These are phyloP conservation scores for Sorex fumeus DNA, from an alignment of 2,113 vertebrate species.

Conservation along the genomic window DNA sequence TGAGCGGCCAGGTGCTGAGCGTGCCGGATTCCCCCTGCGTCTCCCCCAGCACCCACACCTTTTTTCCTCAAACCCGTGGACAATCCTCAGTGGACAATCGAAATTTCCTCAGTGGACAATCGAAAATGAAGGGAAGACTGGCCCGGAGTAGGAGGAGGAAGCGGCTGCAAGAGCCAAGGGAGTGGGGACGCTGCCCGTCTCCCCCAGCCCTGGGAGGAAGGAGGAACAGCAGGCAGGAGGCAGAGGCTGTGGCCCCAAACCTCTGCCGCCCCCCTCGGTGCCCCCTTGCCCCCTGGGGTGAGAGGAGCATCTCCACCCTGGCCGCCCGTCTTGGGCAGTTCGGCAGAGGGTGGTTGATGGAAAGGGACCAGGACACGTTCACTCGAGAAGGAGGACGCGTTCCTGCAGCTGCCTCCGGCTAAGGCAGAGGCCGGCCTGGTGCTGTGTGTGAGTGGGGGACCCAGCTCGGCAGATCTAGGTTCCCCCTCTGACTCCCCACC, in stretches of 20 bases:
- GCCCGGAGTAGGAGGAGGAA: not conserved
- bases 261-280: not conserved
- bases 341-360: not conserved
- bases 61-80: not conserved
- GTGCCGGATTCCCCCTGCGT: not conserved
- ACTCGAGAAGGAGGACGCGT: not conserved
- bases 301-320: not conserved
- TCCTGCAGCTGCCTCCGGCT: not conserved
- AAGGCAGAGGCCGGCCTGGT: not conserved
- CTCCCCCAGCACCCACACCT: not conserved
- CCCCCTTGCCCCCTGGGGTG: slow-evolving; percentile 19
- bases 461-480: too few species aligned
- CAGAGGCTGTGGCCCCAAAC: not conserved
- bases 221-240: not conserved
- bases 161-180: not conserved
- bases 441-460: not conserved
- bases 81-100: not conserved
- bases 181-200: not conserved
- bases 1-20: not conserved
- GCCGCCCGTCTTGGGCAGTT: slow-evolving; percentile 17
- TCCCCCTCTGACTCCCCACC: too few species aligned
- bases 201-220: not conserved
- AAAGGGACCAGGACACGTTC: not conserved
- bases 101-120: not conserved
- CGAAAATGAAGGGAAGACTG: not conserved